phyloP scores from a whole-genome alignment of 2,113 vertebrate genomes.

The Leucopsar rothschildi region DNA sequence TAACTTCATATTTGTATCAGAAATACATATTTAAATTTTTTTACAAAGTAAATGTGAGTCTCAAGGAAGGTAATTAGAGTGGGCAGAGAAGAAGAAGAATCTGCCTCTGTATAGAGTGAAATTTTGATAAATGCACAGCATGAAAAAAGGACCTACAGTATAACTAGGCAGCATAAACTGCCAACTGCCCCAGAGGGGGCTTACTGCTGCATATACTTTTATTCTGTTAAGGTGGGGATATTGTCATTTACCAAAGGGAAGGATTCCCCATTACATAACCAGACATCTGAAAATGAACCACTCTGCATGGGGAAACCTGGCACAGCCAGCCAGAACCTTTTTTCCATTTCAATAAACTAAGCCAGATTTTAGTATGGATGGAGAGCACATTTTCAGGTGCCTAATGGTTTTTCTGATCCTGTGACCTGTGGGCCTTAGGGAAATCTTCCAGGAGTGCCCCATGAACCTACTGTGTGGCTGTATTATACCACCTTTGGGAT shows the following conservation, averaged over 20 bases:
- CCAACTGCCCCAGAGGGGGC: neutral
- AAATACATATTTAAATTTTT: neutral
- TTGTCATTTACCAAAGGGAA: neutral
- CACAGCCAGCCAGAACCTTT: neutral
- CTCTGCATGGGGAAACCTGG: neutral
- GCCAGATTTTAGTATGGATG: neutral
- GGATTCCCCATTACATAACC: neutral
- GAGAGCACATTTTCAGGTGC: neutral
- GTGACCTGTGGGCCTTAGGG: neutral
- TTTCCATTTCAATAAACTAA: neutral
- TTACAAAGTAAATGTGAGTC: neutral
- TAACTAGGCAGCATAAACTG: neutral
- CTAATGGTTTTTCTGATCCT: neutral
- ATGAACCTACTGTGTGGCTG: neutral
- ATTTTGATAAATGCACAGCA: neutral
- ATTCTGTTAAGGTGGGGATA: neutral
- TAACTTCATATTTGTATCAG: neutral
- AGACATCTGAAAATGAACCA: neutral
- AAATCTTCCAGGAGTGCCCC: neutral
- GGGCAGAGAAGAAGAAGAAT: neutral
- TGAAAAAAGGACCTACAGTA: neutral
- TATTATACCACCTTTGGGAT: neutral
- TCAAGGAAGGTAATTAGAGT: neutral
- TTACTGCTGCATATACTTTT: neutral
- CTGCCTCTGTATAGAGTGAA: neutral